phyloP scores from a whole-genome alignment of 2,888 invertebrate species.

The Epirrhoe alternata region DNA sequence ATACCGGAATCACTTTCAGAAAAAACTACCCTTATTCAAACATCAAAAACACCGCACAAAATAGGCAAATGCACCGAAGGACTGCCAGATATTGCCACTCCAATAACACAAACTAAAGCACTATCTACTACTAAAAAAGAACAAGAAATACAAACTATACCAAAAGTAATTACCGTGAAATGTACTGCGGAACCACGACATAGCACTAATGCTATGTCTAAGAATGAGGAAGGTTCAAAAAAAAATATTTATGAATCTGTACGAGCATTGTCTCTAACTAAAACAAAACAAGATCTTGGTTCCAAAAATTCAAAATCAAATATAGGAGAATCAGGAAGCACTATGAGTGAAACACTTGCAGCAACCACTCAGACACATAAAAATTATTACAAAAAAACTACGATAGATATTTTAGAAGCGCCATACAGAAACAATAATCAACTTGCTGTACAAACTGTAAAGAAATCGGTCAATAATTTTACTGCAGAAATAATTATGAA shows the following conservation, averaged over 20 bases:
- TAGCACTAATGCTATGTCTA: constrained; percentile 4
- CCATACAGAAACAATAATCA: background rate
- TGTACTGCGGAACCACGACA: constrained; percentile 15
- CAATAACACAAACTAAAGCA: constrained; percentile 3
- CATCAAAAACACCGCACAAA: background rate
- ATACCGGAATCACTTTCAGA: background rate
- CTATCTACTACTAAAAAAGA: background rate
- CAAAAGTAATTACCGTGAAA: constrained; percentile 5
- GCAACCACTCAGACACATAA: background rate
- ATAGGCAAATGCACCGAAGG: background rate
- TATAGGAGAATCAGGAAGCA: background rate
- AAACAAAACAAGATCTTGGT: background rate
- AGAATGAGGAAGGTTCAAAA: background rate
- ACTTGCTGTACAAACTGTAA: background rate
- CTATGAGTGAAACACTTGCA: background rate
- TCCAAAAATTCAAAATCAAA: background rate
- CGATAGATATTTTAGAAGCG: background rate
- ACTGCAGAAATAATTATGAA: background rate
- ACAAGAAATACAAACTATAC: background rate
- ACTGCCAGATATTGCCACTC: background rate
- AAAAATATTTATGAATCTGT: constrained; percentile 2
- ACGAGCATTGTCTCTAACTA: background rate
- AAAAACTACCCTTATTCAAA: background rate
- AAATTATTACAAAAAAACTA: background rate
- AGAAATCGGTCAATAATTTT: background rate